A percentile compares a stretch with the other conserved stretches of the same genome.
Evolutionary conservation across 2,888 invertebrate species (phyloP).

Genomic region (Parapristionchus giblindavisi): DNA sequence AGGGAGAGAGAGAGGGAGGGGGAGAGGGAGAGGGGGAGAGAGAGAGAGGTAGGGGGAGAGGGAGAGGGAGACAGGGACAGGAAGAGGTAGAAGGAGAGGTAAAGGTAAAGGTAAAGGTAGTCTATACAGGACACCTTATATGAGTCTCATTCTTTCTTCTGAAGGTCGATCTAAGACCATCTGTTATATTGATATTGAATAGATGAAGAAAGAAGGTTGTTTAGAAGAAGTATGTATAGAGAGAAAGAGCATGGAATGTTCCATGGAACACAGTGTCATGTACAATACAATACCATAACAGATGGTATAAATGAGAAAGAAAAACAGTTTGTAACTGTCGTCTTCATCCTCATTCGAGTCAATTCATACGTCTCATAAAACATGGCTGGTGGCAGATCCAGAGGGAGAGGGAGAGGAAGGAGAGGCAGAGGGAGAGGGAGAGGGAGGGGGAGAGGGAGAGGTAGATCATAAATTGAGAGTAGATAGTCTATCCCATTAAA

Average conservation of each 20-base stretch:
- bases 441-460: no score
- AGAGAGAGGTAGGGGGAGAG: no score
- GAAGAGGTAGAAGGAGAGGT: background rate
- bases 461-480: no score
- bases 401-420: no score
- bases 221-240: background rate
- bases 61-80: no score
- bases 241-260: background rate
- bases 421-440: no score
- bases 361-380: no score
- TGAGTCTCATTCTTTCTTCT: background rate
- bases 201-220: background rate
- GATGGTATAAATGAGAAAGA: background rate
- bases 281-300: background rate
- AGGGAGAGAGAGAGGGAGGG: background rate
- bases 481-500: no score
- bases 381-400: no score
- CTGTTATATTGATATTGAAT: background rate
- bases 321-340: no score
- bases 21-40: conserved; percentile 18
- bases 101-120: background rate
- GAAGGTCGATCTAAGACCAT: background rate
- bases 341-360: no score
- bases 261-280: background rate
- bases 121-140: background rate